Percentiles rank a stretch among this genome's conserved stretches.
phyloP scores from a whole-genome alignment of 2,797 vertebrate species.

The Ctenosaura bakeri region DNA sequence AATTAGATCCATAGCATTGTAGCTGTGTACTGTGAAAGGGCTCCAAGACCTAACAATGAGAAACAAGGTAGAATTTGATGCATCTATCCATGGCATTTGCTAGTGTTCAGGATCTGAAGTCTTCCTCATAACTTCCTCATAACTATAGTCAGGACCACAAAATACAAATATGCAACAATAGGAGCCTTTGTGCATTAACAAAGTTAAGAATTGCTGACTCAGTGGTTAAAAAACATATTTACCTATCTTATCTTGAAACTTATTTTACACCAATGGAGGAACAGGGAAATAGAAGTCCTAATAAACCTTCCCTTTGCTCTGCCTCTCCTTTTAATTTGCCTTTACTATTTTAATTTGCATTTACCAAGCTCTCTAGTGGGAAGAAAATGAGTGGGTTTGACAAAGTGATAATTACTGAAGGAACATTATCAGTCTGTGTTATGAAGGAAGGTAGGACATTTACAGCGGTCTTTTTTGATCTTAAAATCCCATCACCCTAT shows the following conservation, averaged over 20 bases:
- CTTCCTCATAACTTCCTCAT: not conserved
- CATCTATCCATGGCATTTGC: constrained; percentile 2
- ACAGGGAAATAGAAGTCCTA: constrained; percentile 4
- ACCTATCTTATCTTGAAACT: not conserved
- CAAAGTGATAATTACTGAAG: constrained; percentile 46
- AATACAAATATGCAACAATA: not conserved
- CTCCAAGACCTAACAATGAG: not conserved
- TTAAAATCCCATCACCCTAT: not conserved
- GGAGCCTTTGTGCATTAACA: not conserved
- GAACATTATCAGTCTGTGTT: constrained; percentile 46
- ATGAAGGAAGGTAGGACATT: constrained; percentile 34
- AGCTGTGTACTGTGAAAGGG: no score
- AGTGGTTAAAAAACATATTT: not conserved
- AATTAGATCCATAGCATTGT: no score
- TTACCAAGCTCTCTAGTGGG: constrained; percentile 20
- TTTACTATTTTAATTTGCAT: constrained; percentile 51
- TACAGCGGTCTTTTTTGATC: constrained; percentile 2
- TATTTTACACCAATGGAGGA: constrained; percentile 13
- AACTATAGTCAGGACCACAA: not conserved
- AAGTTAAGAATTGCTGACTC: not conserved
- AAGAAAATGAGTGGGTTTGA: constrained; percentile 37
- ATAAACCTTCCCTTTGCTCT: constrained; percentile 30
- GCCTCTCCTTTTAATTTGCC: constrained; percentile 40
- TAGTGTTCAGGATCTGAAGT: not conserved
- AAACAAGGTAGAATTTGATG: constrained; percentile 4